Evolutionary conservation across 2,797 vertebrate genomes (phyloP), one percentile per base, ranked within the genome.

Genomic region (Gambelia wislizenii): DNA sequence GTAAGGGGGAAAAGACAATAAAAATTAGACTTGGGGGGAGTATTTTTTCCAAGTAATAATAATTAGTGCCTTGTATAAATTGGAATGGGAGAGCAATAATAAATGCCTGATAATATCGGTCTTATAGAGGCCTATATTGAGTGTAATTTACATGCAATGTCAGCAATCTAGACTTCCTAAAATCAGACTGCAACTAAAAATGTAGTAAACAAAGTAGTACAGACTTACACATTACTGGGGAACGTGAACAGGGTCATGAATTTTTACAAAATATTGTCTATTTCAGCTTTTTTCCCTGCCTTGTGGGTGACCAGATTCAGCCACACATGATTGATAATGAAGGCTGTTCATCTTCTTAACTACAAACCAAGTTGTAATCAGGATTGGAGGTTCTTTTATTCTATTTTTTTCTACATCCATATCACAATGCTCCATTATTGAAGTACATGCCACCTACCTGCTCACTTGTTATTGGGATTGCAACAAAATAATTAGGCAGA

Each of bases 401-500:
- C 42, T 2, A 7, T 52, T 12, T 72, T 36, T 56, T 76, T 47
- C 8, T 49, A 36, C 42, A 7, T 44, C 14, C 12, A 27, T 86
- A 44, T 33, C n/a, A 80, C 0, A 56, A 1, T 36, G 56, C 36
- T 74, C 64, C 39, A 44, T 39, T 80, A 59, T 72, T 79, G 27
- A 1, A 84, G 47, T 25, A 90, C 44, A 1, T 92, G 88, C 18
- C 36, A 87, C 87, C 30, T 95, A 96, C 94, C 95, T 95, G 87
- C 61, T 95, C 93, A 89, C 94, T 83, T 78, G 64, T 95, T 89
- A 96, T 76, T 87, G 94, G 95, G 77, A 96, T 91, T 44, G 93
- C 91, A 42, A 96, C 95, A 93, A 96, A 96, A 81, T 96, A 96
- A 92, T 96, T 96, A 42, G 95, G 93, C 79, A 69, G 1, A 4